Conservation (phyloP, 1,140 invertebrate species). For the Cyclina sinensis region DNA sequence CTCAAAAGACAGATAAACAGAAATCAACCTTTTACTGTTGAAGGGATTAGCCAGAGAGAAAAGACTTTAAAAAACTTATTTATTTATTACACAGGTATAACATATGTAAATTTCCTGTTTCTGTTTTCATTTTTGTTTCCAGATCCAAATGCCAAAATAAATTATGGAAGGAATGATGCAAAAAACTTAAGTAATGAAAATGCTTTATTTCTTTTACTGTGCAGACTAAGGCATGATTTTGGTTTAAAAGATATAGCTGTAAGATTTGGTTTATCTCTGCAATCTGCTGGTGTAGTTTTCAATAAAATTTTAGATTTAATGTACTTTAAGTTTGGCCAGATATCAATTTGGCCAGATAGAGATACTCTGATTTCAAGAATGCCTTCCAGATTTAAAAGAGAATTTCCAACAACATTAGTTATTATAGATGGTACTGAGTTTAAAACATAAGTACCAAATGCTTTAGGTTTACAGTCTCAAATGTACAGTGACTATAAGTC, state of each 20-base stretch:
- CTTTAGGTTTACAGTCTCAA: slow-evolving; percentile 68
- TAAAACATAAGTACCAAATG: slow-evolving; percentile 59
- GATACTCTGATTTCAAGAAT: slow-evolving; percentile 68
- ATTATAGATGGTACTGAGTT: slow-evolving; percentile 72
- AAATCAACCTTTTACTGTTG: background rate
- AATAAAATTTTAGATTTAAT: slow-evolving; percentile 67
- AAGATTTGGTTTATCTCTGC: slow-evolving; percentile 59
- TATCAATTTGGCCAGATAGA: slow-evolving; percentile 71
- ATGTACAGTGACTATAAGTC: slow-evolving; percentile 70
- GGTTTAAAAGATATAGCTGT: slow-evolving; percentile 64
- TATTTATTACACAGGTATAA: slow-evolving; percentile 42
- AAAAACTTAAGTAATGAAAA: slow-evolving; percentile 44
- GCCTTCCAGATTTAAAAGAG: slow-evolving; percentile 64
- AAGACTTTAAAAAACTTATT: slow-evolving; percentile 23
- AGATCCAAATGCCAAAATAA: background rate
- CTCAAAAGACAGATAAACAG: background rate
- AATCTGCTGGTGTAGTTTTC: slow-evolving; percentile 66
- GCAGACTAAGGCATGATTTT: slow-evolving; percentile 49
- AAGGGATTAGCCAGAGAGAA: slow-evolving; percentile 24
- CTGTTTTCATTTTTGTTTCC: slow-evolving; percentile 6
- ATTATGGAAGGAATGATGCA: slow-evolving; percentile 22
- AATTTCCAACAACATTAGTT: slow-evolving; percentile 64
- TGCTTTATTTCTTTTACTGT: slow-evolving; percentile 62
- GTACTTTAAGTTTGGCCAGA: slow-evolving; percentile 68
- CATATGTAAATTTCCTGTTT: slow-evolving; percentile 6